Evolutionary conservation across 2,113 vertebrate genomes (phyloP), one percentile per base, ranked within the genome.

Genomic region (Glaucidium brasilianum): DNA sequence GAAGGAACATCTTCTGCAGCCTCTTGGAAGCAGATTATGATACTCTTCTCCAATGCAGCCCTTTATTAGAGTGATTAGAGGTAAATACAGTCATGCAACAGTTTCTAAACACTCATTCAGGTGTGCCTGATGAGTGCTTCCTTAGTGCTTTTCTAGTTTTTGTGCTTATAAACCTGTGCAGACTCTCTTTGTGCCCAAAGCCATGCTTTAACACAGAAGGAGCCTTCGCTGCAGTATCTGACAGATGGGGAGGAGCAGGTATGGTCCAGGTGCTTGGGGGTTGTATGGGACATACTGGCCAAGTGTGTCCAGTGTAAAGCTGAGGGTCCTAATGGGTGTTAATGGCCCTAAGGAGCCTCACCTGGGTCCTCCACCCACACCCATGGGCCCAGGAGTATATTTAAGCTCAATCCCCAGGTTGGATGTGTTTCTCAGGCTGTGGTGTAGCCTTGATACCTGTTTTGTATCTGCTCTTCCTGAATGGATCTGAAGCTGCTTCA

Each of bases 371-470:
- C 47, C 12, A 72, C 12, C 10, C 43, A 64, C 2, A 2, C 5
- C 37, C 11, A 26, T 10, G 29, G 25, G 37, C 29, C 49, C 16
- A 6, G 64, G 35, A 81, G 19, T 13, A 3, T 10, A 43, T 47
- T 66, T 89, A 84, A 96, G 27, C 34, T 84, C 55, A 43, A 63
- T 37, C 17, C 76, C 29, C 6, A 49, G 1, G 0, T 0, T 1
- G 0, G 2, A 0, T 12, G 0, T 1, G 1, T 0, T 56, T 77
- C 5, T 67, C 0, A 49, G 26, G 0, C 0, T 37, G 0, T 27
- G 11, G 3, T 69, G 8, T 9, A 11, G 8, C 0, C 0, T 22
- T 76, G 5, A 8, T 19, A 2, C 0, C 1, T 75, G 34, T 1
- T 34, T 2, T 80, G 2, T 26, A 5, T 25, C 8, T 71, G 56